phyloP scores from a whole-genome alignment of 2,888 invertebrate species.

The Apamea sordens region DNA sequence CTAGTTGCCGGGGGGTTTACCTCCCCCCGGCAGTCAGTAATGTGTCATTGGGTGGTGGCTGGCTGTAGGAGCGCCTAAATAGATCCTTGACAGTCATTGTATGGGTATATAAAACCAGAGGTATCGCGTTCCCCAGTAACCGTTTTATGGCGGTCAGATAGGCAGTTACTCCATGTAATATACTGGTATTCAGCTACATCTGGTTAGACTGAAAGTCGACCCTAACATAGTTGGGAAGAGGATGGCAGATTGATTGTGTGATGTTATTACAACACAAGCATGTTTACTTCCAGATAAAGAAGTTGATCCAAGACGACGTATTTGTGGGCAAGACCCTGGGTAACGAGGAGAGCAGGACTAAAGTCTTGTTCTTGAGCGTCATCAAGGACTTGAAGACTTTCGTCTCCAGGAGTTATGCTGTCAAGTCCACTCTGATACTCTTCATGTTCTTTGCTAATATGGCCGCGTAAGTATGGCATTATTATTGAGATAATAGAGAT shows the following conservation, averaged over 20 bases:
- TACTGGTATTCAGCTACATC: not conserved
- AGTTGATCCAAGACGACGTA: conserved; percentile 82
- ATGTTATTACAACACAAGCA: not conserved
- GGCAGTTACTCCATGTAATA: not conserved
- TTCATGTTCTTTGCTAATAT: conserved; percentile 88
- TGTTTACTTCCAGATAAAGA: conserved; percentile 78
- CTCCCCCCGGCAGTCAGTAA: not conserved
- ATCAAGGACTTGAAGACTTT: conserved; percentile 84
- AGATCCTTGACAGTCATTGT: too few relatives aligned
- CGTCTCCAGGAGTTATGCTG: conserved; percentile 83
- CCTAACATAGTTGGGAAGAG: not conserved
- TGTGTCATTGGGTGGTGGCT: too few relatives aligned
- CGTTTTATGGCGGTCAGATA: not conserved
- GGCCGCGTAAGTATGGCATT: conserved; percentile 83
- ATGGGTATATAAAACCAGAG: too few relatives aligned
- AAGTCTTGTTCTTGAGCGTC: conserved; percentile 82
- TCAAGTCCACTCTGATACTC: conserved; percentile 83
- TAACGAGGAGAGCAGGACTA: conserved; percentile 81
- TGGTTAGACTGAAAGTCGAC: not conserved
- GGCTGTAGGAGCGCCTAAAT: too few relatives aligned
- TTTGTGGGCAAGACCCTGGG: conserved; percentile 79
- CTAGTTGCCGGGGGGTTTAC: not conserved
- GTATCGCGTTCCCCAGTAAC: too few relatives aligned
- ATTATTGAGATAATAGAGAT: not conserved
- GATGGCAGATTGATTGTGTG: not conserved